Evolutionary conservation across 1,140 invertebrate species (phyloP), one percentile per base, ranked within the genome.

Genomic region (Marisa cornuarietis): DNA sequence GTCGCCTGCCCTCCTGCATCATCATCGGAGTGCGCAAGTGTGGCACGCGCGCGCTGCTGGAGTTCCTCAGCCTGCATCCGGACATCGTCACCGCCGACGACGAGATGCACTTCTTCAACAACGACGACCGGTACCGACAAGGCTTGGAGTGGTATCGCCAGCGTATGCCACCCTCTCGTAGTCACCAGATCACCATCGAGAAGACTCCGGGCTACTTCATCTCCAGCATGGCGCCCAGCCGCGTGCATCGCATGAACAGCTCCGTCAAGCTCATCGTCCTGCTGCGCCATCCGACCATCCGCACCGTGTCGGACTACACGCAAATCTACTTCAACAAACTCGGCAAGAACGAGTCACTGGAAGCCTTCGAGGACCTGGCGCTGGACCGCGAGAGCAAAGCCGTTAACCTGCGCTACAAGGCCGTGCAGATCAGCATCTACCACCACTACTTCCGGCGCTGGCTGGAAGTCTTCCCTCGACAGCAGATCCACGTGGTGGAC

Each of bases 291-390:
- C 97, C 97, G 3, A 96, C 97, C 16, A 97, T 95, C 0, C 91
- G 97, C 75, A 95, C 96, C 16, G 95, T 98, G 49, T 97, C 96
- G n/a, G 97, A 98, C 90, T 98, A 97, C 85, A 95, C 96, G 0
- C 96, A 98, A 86, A 85, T 89, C 73, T 87, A 86, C 79, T 82
- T 86, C 68, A 89, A 89, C 80, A 88, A 87, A 81, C 76, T 85
- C 10, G 84, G 83, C n/a, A 84, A 86, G 71, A 88, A 88, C 79
- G 86, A 89, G 79, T 82, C 84, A 1, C 76, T 84, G 42, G 85
- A 85, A 74, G 85, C 82, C 49, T 89, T 90, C 71, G 88, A 90
- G 83, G 82, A 84, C 24, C 79, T 89, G 52, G 89, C 85, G 42
- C 84, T 90, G n/a, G 84, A 88, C 69, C 69, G 80, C n/a, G 76